phyloP scores from a whole-genome alignment of 2,113 vertebrate genomes.

The Zingel zingel region DNA sequence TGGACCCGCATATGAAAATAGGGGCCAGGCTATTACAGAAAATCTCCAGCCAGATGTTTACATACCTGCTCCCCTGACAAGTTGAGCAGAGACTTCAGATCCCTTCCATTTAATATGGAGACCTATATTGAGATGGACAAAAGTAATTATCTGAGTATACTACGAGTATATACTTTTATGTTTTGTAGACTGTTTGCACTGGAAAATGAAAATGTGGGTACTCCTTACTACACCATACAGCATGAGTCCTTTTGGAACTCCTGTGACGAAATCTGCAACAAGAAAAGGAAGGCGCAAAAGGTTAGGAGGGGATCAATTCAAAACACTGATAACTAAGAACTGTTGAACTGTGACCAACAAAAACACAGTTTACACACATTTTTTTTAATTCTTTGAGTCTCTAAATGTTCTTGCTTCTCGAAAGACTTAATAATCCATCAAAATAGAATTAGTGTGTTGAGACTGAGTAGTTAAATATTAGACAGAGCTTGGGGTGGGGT shows the following conservation, averaged over 20 bases:
- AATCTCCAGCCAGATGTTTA: constrained; percentile 39
- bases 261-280: constrained; percentile 90
- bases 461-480: constrained; percentile 26
- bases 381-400: not conserved
- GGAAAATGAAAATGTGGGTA: constrained; percentile 21
- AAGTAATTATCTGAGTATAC: not conserved
- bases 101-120: constrained; percentile 88
- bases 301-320: constrained; percentile 6
- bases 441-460: not conserved
- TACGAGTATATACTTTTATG: not conserved
- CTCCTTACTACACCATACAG: constrained; percentile 92
- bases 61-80: constrained; percentile 93
- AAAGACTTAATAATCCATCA: constrained; percentile 30
- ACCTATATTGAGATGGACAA: constrained; percentile 80
- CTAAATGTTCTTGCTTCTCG: constrained; percentile 8
- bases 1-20: constrained; percentile 44
- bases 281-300: constrained; percentile 9
- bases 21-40: not conserved
- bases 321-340: not conserved
- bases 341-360: not conserved
- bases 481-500: constrained; percentile 12
- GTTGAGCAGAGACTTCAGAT: constrained; percentile 88
- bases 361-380: not conserved
- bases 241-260: constrained; percentile 91
- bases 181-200: not conserved